These are phyloP conservation scores for Ochropacha duplaris DNA, from an alignment of 2,888 invertebrate genomes.

Conservation along the genomic window DNA sequence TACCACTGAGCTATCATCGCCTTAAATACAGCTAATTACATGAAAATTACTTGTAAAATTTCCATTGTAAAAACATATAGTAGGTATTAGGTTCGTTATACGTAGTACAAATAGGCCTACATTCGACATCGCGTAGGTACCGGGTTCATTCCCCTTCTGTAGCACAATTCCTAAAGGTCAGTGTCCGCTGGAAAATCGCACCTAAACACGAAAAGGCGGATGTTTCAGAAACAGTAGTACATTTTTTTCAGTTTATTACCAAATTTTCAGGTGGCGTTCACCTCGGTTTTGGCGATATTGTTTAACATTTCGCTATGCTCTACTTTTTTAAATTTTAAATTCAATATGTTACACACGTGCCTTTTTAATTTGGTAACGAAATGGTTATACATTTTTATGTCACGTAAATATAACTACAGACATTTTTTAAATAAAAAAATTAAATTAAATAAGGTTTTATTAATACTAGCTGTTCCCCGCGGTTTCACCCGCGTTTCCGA, in stretches of 20 bases:
- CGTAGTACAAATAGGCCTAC: slow-evolving; percentile 31
- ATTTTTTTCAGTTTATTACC: slow-evolving; percentile 3
- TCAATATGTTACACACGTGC: neutral
- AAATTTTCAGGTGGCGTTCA: neutral
- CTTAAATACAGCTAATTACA: neutral
- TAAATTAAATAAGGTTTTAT: no score
- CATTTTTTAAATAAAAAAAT: no score
- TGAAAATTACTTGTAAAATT: neutral
- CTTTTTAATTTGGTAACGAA: neutral
- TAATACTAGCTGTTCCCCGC: no score
- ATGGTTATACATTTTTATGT: neutral
- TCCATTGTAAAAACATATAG: slow-evolving; percentile 16
- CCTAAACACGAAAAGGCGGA: slow-evolving; percentile 17
- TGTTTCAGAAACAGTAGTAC: slow-evolving; percentile 23
- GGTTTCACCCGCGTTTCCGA: no score
- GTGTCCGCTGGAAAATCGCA: slow-evolving; percentile 54
- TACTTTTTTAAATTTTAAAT: neutral
- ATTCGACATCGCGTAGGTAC: slow-evolving; percentile 42
- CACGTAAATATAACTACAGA: neutral
- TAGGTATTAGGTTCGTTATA: slow-evolving; percentile 22
- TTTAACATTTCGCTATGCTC: neutral
- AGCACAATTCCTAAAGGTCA: slow-evolving; percentile 63
- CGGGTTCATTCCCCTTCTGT: slow-evolving; percentile 66
- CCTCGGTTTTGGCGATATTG: neutral
- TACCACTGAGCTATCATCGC: no score